These are phyloP conservation scores for Cryptus viduatorius DNA, from an alignment of 2,888 invertebrate species.

Conservation along the genomic window DNA sequence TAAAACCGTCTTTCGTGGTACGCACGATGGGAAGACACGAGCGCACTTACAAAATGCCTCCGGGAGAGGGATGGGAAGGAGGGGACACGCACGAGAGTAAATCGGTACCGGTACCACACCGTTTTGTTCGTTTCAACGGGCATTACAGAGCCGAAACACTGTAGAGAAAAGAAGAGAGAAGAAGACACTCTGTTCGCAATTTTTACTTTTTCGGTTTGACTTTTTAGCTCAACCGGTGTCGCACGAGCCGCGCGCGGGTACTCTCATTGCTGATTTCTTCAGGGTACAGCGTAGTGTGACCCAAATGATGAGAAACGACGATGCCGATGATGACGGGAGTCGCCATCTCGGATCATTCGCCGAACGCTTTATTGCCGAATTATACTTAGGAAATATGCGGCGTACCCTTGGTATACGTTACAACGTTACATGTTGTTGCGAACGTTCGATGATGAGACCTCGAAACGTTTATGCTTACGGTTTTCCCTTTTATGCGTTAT, in stretches of 20 bases:
- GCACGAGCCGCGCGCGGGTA: constrained; percentile 40
- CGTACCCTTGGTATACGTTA: not conserved
- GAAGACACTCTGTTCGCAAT: constrained; percentile 44
- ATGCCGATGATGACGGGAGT: constrained; percentile 65
- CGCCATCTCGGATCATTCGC: constrained; percentile 59
- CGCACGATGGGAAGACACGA: constrained; percentile 48
- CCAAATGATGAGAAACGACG: constrained; percentile 56
- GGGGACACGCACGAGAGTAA: constrained; percentile 47
- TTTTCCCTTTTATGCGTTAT: constrained; percentile 65
- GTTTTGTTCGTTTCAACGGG: constrained; percentile 56
- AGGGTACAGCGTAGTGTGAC: constrained; percentile 54
- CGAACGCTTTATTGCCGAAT: constrained; percentile 66
- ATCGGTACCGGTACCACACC: constrained; percentile 21
- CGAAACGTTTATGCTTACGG: constrained; percentile 46
- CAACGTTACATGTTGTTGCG: constrained; percentile 34
- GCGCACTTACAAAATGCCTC: constrained; percentile 59
- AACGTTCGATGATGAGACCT: constrained; percentile 39
- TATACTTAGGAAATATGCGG: constrained; percentile 62
- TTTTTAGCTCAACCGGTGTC: constrained; percentile 49
- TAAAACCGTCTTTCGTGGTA: constrained; percentile 55
- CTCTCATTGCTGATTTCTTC: constrained; percentile 24
- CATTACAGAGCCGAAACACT: constrained; percentile 50
- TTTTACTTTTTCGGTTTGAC: constrained; percentile 48
- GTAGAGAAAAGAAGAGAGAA: constrained; percentile 39
- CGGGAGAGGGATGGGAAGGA: not conserved